These are phyloP conservation scores for Hirundichthys speculiger DNA, from an alignment of 2,113 vertebrate species.

Conservation along the genomic window DNA sequence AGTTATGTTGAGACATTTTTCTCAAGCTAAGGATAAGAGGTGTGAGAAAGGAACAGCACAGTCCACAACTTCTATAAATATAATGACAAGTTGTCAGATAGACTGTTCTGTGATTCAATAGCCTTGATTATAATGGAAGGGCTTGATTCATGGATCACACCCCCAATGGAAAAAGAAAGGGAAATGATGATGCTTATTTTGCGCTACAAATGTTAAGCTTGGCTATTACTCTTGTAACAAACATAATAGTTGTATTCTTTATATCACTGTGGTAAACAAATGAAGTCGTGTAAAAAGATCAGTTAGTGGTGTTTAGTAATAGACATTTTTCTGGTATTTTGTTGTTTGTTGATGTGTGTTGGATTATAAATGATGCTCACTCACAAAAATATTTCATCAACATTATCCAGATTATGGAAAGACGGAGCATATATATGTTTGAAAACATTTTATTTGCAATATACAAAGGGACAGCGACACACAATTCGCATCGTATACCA, in stretches of 20 bases:
- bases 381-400: background rate
- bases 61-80: constrained; percentile 18
- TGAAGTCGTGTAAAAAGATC: background rate
- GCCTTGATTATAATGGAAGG: constrained; percentile 58
- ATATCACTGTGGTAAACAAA: background rate
- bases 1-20: background rate
- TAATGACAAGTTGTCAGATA: constrained; percentile 27
- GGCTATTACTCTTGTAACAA: too few relatives aligned
- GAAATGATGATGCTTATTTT: background rate
- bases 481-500: too few relatives aligned
- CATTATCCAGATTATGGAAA: too few relatives aligned
- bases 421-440: too few relatives aligned
- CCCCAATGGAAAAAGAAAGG: background rate
- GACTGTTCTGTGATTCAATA: constrained; percentile 51
- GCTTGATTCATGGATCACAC: constrained; percentile 16
- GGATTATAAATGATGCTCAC: too few relatives aligned
- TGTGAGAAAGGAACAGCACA: background rate
- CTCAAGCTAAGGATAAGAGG: constrained; percentile 22
- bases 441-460: too few relatives aligned
- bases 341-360: too few relatives aligned
- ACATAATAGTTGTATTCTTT: too few relatives aligned
- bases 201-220: background rate
- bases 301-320: background rate
- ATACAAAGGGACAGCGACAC: too few relatives aligned
- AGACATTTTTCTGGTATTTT: background rate